Percentiles rank a stretch among this genome's conserved stretches.
phyloP scores from a whole-genome alignment of 2,113 vertebrate species.

The Pelecanus crispus region DNA sequence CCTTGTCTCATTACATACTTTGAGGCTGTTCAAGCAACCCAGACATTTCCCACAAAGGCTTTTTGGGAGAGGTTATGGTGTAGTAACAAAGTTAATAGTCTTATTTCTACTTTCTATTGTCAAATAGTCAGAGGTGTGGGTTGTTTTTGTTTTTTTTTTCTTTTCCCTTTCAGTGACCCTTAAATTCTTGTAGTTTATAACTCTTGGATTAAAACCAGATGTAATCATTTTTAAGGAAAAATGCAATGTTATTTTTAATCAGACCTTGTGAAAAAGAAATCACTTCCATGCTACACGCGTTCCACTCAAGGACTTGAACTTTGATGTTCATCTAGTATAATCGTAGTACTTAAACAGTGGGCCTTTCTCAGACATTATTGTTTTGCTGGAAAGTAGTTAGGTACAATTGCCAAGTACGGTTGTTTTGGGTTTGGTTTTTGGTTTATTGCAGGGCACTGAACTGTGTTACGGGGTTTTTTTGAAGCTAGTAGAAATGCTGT shows the following conservation, averaged over 20 bases:
- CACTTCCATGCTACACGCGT: accelerated
- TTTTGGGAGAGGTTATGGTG: accelerated
- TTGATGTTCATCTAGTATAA: neutral
- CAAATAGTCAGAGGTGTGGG: neutral
- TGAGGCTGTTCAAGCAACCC: neutral
- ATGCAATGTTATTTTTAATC: neutral
- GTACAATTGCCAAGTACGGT: neutral
- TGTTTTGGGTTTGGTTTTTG: neutral
- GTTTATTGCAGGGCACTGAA: neutral
- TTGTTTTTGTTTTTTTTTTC: too few species aligned
- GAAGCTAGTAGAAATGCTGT: neutral
- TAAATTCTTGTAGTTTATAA: neutral
- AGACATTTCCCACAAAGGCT: neutral
- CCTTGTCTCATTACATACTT: neutral
- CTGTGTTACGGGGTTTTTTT: neutral
- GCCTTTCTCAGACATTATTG: neutral
- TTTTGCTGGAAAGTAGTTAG: neutral
- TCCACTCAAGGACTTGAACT: neutral
- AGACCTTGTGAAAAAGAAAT: neutral
- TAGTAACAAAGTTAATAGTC: neutral
- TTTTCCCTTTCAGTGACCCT: neutral
- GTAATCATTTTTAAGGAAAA: neutral
- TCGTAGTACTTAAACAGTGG: neutral
- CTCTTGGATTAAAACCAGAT: neutral
- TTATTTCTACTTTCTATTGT: neutral